These are phyloP conservation scores for Antigone vipio DNA, from an alignment of 2,113 vertebrate genomes.

Conservation along the genomic window DNA sequence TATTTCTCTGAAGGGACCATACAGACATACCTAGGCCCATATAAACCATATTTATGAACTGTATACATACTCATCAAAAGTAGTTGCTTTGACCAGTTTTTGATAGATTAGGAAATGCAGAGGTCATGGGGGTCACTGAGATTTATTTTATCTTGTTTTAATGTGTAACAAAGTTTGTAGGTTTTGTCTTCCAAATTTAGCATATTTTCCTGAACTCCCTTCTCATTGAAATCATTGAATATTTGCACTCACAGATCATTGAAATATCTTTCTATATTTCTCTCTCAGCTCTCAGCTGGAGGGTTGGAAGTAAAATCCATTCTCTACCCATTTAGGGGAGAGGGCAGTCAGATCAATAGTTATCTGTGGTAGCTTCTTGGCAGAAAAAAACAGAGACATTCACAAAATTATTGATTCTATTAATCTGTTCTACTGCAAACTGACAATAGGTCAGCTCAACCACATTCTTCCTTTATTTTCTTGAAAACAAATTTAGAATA, in stretches of 20 bases:
- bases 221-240: background rate
- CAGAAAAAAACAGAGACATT: background rate
- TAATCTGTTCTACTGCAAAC: background rate
- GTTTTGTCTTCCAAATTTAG: background rate
- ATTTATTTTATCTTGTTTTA: background rate
- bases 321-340: background rate
- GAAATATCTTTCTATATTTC: background rate
- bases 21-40: background rate
- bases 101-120: background rate
- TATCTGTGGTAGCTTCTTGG: background rate
- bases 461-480: background rate
- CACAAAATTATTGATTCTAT: constrained; percentile 5
- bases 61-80: background rate
- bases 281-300: background rate
- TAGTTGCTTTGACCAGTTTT: background rate
- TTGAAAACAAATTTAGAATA: background rate
- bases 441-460: background rate
- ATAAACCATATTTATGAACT: background rate
- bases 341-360: background rate
- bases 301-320: background rate
- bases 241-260: background rate
- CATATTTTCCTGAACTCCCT: background rate
- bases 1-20: background rate
- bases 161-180: background rate
- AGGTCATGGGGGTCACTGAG: background rate